Conservation (phyloP, 2,797 vertebrate species). For the Setipinna tenuifilis region DNA sequence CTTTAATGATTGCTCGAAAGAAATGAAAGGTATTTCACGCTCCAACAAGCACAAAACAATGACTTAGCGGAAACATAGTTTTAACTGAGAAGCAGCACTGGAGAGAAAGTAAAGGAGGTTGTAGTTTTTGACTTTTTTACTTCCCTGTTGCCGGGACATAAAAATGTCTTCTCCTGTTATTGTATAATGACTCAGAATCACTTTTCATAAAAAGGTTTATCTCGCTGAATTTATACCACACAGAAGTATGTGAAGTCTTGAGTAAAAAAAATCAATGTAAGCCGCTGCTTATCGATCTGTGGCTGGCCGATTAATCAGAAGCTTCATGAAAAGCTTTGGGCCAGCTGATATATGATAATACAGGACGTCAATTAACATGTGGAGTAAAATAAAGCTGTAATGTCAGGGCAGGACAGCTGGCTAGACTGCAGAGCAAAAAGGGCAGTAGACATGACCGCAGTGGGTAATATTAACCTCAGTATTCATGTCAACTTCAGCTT, state of each 20-base stretch:
- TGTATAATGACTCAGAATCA: neutral
- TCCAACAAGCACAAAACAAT: constrained; percentile 60
- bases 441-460: neutral
- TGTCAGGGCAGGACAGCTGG: neutral
- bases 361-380: neutral
- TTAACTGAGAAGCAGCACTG: neutral
- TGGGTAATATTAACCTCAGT: neutral
- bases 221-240: neutral
- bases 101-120: neutral
- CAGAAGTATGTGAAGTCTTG: neutral
- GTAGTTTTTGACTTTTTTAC: neutral
- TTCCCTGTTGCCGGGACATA: neutral
- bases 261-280: neutral
- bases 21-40: constrained; percentile 65
- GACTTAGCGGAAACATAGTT: constrained; percentile 51
- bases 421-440: neutral
- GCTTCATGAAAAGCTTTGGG: neutral
- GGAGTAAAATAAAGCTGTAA: neutral
- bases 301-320: neutral
- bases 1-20: constrained; percentile 68
- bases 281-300: neutral
- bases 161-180: neutral
- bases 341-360: neutral
- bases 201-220: neutral
- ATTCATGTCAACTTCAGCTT: neutral